Base-by-base conservation (phyloP, 2,113 vertebrate genomes). In the Electrona antarctica region DNA sequence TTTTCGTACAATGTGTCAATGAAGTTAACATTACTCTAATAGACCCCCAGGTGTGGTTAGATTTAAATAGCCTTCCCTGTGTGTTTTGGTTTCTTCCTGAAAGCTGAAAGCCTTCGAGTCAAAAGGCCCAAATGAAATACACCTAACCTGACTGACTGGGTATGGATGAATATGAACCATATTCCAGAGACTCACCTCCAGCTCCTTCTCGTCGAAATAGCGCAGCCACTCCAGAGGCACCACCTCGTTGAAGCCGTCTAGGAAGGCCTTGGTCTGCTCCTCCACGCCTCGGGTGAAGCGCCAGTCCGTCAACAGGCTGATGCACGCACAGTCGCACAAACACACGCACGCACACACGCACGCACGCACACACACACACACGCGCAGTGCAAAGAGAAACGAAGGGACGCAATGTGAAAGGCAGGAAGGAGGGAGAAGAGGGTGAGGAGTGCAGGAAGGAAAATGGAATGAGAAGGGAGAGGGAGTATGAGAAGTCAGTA, bases 221-320 rank as follows among this genome's bases (percentile, higher is more conserved):
- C 97, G 94, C 64, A 99, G 91, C 98, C 97, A 98, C 88, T 99
- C 97, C 10, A 99, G 92, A 0, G 98, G 98, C 55, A 96, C 97
- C 78, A 99, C 98, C 85, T 99, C 97, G 0, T 98, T 98, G 91
- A 99, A 99, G 68, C 97, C 97, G 0, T 98, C 98, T 84, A 99
- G 92, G 90, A 99, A 99, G 1, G 97, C 97, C 85, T 95, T 98
- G 80, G 97, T 99, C 92, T 99, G 98, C 55, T 99, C 97, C 88
- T 98, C 96, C 76, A 99, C 98, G 0, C 98, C 98, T 0, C 98
- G 94, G 0, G 96, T 98, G 87, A 99, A 99, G 59, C 97, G 92
- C 98, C 97, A 99, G 87, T 99, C 97, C 0, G 98, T 99, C 81
- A 99, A 93, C 87, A 99, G 90, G 90, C 98, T 99, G 87, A n/a